Evolutionary conservation across 1,140 invertebrate species (phyloP).

Genomic region (Megathymus violae): DNA sequence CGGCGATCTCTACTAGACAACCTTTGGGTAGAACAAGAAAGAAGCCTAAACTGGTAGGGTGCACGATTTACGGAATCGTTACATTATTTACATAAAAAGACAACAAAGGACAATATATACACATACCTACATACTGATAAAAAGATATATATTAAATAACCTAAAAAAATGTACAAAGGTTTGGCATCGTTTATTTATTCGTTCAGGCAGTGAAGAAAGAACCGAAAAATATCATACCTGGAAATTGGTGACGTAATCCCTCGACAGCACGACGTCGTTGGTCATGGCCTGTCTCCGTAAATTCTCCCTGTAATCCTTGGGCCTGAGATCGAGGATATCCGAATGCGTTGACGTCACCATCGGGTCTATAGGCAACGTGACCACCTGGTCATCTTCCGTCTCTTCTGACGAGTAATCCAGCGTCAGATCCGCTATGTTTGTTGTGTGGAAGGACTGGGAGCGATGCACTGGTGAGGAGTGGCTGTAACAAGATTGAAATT

Average conservation of each 20-base stretch:
- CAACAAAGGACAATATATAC: too few species aligned
- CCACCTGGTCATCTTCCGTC: conserved; percentile 61
- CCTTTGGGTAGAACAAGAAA: too few species aligned
- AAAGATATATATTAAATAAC: too few species aligned
- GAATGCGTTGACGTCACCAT: conserved; percentile 74
- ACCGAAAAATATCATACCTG: conserved; percentile 53
- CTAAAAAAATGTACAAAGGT: too few species aligned
- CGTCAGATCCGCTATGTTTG: conserved; percentile 65
- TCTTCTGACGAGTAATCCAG: conserved; percentile 73
- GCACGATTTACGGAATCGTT: too few species aligned
- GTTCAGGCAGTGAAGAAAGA: background rate
- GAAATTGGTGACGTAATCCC: conserved; percentile 71
- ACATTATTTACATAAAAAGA: too few species aligned
- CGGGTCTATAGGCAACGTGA: conserved; percentile 60
- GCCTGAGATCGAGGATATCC: conserved; percentile 65
- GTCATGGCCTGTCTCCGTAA: conserved; percentile 59
- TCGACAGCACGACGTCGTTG: conserved; percentile 63
- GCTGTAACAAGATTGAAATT: conserved; percentile 54
- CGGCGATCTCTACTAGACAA: too few species aligned
- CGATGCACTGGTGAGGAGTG: conserved; percentile 79
- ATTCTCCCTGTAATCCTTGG: conserved; percentile 53
- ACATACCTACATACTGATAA: too few species aligned
- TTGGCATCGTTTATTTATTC: too few species aligned
- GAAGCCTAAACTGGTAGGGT: too few species aligned
- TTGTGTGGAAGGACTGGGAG: conserved; percentile 79